Percentiles rank a stretch among this genome's conserved stretches.
Conservation (phyloP, 2,888 invertebrate species). For the Nymphalis urticae region DNA sequence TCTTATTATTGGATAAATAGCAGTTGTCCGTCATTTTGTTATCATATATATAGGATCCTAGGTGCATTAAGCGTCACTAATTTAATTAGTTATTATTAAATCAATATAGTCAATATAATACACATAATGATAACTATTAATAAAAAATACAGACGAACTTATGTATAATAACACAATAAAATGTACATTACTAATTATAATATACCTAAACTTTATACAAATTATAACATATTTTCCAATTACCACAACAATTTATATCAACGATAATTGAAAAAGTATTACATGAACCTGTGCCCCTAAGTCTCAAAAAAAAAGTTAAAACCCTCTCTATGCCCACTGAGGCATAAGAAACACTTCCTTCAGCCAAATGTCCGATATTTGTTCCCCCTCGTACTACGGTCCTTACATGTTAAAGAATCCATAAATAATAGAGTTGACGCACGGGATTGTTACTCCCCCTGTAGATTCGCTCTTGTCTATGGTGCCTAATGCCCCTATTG, state of each 20-base stretch:
- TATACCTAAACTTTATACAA: background rate
- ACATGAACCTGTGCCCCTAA: conserved; percentile 38
- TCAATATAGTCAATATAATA: no score
- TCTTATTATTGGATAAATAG: background rate
- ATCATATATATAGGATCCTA: no score
- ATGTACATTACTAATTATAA: no score
- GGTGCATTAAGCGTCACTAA: no score
- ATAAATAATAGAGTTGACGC: conserved; percentile 82
- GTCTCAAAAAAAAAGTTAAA: conserved; percentile 46
- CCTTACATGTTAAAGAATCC: conserved; percentile 82
- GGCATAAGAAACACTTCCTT: conserved; percentile 76
- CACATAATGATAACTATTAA: no score
- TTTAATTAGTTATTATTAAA: no score
- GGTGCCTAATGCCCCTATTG: conserved; percentile 77
- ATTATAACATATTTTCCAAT: conserved; percentile 12
- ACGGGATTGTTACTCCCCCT: conserved; percentile 65
- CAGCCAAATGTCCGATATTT: conserved; percentile 74
- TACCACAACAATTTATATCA: conserved; percentile 22
- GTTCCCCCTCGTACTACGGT: conserved; percentile 59
- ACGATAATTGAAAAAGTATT: conserved; percentile 31
- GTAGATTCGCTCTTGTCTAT: conserved; percentile 68
- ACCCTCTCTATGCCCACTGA: conserved; percentile 58
- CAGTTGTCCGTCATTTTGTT: background rate
- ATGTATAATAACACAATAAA: no score
- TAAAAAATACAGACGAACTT: no score